Percentiles rank a stretch among this genome's conserved stretches.
Evolutionary conservation across 2,113 vertebrate genomes (phyloP).

Genomic region (Spilogale gracilis): DNA sequence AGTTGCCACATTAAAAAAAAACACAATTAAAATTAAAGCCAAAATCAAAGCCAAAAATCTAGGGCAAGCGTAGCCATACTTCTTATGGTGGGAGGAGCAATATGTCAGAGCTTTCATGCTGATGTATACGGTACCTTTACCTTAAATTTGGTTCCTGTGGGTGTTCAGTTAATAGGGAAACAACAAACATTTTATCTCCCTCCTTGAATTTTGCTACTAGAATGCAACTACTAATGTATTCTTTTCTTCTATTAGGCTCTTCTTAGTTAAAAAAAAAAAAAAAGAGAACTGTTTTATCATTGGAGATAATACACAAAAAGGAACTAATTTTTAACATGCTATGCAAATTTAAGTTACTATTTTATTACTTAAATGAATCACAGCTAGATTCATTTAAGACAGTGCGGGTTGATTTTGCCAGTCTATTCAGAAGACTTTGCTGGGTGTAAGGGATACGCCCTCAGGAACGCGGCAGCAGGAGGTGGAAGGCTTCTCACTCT

Average conservation of each 20-base stretch:
- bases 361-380: constrained; percentile 22
- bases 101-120: neutral
- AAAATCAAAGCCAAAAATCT: constrained; percentile 40
- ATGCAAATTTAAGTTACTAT: constrained; percentile 15
- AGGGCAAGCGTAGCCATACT: constrained; percentile 1
- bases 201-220: constrained; percentile 38
- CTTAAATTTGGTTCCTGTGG: constrained; percentile 49
- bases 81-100: constrained; percentile 12
- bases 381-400: constrained; percentile 44
- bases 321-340: constrained; percentile 3
- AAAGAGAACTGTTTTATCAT: constrained; percentile 43
- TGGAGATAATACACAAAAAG: constrained; percentile 6
- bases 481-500: neutral
- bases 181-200: neutral
- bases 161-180: neutral
- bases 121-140: neutral
- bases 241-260: neutral
- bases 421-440: neutral
- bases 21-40: constrained; percentile 28
- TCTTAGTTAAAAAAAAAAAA: constrained; percentile 21
- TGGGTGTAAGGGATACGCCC: neutral
- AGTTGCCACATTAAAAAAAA: constrained; percentile 20
- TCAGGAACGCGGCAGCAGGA: neutral
- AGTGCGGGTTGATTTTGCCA: neutral
- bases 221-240: neutral